Evolutionary conservation across 2,888 invertebrate species (phyloP), one percentile per base, ranked within the genome.

Genomic region (Andricus quercusramuli): DNA sequence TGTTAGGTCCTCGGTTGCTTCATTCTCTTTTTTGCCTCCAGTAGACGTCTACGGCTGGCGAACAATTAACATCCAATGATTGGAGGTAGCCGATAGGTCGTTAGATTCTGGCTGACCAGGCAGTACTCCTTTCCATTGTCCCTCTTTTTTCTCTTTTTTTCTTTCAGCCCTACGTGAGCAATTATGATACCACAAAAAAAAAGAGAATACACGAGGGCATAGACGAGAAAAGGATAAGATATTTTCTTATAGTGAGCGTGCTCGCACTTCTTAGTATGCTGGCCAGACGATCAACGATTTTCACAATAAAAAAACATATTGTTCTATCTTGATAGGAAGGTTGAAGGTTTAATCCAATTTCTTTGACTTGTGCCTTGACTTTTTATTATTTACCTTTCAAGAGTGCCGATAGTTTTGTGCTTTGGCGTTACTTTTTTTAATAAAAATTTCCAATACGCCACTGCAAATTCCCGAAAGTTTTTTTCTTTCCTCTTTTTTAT

Each of bases 51-150:
- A 47, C 64, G 67, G 41, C 80, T 83, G 78, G 78, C 78, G 86
- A 85, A 84, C 90, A 90, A 90, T 90, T 90, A 90, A 90, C 89
- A 89, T 89, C 89, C 87, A 89, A 88, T 89, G 88, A 89, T 89
- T 88, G 88, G 87, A 83, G 85, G 81, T 85, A 83, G 83, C 83
- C 87, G 86, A 87, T 87, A 85, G 87, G 86, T 89, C 90, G 89
- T 90, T 89, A 89, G 87, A 86, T 88, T 89, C 90, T 84, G 88
- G 90, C 90, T 90, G 90, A 90, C 88, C 90, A 83, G 79, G 89
- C 89, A 88, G 87, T 85, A 88, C 86, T 87, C 84, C 85, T 84
- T 83, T 85, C 83, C 84, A 85, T 86, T 85, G 86, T 85, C 85
- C 83, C 84, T 84, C 78, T 83, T 85, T 85, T 85, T 47, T 83